These are phyloP conservation scores for Barnardius zonarius DNA, from an alignment of 2,113 vertebrate species.

Conservation along the genomic window DNA sequence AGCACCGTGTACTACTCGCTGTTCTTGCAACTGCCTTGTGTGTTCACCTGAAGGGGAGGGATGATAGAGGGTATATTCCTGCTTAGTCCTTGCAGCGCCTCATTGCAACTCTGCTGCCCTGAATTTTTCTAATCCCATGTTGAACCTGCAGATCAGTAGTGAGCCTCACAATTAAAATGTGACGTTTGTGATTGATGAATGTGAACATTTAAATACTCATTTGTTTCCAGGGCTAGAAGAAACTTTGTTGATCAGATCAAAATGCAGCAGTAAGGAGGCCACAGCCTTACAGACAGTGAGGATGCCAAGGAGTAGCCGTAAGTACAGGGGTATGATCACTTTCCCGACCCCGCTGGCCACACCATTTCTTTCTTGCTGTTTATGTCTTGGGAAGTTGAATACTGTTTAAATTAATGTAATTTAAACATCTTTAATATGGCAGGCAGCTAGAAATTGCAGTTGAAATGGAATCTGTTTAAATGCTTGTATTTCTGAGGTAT, in stretches of 20 bases:
- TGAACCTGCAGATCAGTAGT: neutral
- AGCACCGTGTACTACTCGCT: too few relatives aligned
- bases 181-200: neutral
- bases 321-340: constrained; percentile 39
- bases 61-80: neutral
- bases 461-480: neutral
- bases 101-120: neutral
- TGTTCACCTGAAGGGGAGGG: neutral
- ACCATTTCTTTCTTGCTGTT: neutral
- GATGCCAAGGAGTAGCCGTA: constrained; percentile 84
- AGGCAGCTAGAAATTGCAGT: neutral
- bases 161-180: neutral
- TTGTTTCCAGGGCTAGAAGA: constrained; percentile 80
- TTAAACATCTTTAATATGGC: neutral
- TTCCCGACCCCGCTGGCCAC: neutral
- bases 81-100: neutral
- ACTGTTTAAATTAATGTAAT: neutral
- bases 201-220: neutral
- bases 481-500: neutral
- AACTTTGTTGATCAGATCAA: constrained; percentile 81
- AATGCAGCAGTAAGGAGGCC: constrained; percentile 39
- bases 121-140: rapidly evolving
- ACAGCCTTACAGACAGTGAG: constrained; percentile 77
- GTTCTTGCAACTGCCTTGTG: rapidly evolving
- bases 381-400: neutral